Base-by-base conservation (phyloP, 1,140 invertebrate genomes). In the Drosophila bocqueti region DNA sequence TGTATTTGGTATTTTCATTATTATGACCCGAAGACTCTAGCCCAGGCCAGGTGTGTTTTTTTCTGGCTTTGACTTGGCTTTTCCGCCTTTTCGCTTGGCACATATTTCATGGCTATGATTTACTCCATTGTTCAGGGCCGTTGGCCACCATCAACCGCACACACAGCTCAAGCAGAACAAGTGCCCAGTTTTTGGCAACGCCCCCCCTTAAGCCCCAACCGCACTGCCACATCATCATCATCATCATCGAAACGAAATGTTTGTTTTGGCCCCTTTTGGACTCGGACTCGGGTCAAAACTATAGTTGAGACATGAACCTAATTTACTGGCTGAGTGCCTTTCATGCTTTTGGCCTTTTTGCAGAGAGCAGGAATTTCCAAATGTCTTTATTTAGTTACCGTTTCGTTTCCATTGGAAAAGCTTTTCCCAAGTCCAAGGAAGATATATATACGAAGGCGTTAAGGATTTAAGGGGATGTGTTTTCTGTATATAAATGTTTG, bases 101-200 rank as follows among this genome's bases (percentile, higher is more conserved):
- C 84, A 89, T 89, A 90, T 90, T 89, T 90, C 85, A 89, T 89
- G 84, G 85, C 84, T 89, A 89, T 89, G 84, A 89, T 89, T 89
- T 89, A 90, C 69, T 90, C 45, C 84, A 76, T 81, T 90, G 84
- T 89, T 89, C 84, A 84, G 85, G 84, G 84, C 84, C 66, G 85
- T 90, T 89, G 81, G 59, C 69, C 74, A 63, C 59, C 64, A 67
- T 38, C 52, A 55, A 46, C 54, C 66, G 26, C 42, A 76, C 67
- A 63, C 78, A 60, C 78, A 90, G 74, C 81, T 89, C 85, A 81
- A 79, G 84, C 84, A 79, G 85, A 90, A 89, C 84, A 89, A 87
- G 72, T 89, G 83, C 54, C 76, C 84, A 75, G 80, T 83, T 89
- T 68, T 81, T 62, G 81, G 80, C 76, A 61, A 62, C 63, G 71